Percentiles rank a stretch among this genome's conserved stretches.
Evolutionary conservation across 2,113 vertebrate genomes (phyloP).

Genomic region (Trachemys scripta): DNA sequence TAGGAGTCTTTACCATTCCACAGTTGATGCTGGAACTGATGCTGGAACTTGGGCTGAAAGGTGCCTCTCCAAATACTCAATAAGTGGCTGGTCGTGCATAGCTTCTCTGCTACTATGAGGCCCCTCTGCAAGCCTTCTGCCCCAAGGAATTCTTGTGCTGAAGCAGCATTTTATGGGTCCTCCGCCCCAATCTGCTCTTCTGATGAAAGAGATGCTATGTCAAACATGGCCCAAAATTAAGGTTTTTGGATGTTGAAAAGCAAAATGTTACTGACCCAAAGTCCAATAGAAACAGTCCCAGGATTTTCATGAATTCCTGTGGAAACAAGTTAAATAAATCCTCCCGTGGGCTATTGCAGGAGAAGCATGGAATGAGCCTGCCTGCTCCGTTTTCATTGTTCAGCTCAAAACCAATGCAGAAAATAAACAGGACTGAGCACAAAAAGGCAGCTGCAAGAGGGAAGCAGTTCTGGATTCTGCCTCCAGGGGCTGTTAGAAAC

Average conservation of each 20-base stretch:
- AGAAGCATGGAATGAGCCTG: not conserved
- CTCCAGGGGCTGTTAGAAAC: not conserved
- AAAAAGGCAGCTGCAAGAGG: not conserved
- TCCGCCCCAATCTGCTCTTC: not conserved
- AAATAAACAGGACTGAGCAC: not conserved
- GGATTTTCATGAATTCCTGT: not conserved
- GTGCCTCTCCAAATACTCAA: not conserved
- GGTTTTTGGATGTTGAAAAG: not conserved
- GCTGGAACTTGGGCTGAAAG: not conserved
- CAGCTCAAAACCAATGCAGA: not conserved
- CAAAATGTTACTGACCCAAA: not conserved
- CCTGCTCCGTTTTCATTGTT: not conserved
- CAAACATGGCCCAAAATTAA: not conserved
- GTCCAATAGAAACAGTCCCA: not conserved
- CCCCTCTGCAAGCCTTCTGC: not conserved
- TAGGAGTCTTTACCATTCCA: not conserved
- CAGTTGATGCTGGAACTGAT: not conserved
- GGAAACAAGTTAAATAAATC: not conserved
- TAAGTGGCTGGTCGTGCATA: not conserved
- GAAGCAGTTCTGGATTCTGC: not conserved
- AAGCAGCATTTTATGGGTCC: not conserved
- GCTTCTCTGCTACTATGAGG: not conserved
- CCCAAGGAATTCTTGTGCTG: not conserved
- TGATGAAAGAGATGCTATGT: not conserved
- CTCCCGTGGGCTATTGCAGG: not conserved